phyloP scores from a whole-genome alignment of 2,113 vertebrate genomes.

The Laticauda laticaudata region DNA sequence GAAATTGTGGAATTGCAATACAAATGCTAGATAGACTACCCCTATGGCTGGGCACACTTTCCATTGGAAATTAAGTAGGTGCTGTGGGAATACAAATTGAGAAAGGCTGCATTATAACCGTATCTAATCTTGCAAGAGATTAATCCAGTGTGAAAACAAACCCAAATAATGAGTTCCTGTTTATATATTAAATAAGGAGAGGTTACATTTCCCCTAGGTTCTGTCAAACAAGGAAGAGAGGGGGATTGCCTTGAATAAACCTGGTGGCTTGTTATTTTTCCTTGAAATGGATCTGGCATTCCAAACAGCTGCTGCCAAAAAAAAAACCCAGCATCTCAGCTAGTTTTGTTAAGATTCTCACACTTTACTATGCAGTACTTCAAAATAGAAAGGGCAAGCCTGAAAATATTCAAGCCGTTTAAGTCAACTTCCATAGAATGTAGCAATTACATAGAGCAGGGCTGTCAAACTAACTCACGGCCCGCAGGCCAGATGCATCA shows the following conservation, averaged over 20 bases:
- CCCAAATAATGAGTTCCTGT: neutral
- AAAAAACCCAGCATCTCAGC: neutral
- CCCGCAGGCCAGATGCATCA: too few relatives aligned
- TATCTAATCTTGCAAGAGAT: neutral
- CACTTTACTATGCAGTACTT: neutral
- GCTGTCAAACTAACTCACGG: too few relatives aligned
- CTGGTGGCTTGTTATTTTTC: neutral
- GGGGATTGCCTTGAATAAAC: neutral
- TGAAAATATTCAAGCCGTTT: conserved; percentile 12
- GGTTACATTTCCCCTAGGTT: neutral
- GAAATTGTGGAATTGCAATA: neutral
- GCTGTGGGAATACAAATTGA: neutral
- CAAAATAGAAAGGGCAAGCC: neutral
- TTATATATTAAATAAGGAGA: neutral
- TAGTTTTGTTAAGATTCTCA: neutral
- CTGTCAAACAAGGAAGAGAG: neutral
- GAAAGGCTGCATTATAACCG: neutral
- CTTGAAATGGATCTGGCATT: neutral
- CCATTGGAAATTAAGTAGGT: neutral
- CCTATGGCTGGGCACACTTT: neutral
- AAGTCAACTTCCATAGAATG: neutral
- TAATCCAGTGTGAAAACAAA: neutral
- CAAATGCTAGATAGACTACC: neutral
- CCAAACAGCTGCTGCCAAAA: neutral
- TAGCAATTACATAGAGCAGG: neutral